Percentiles rank a stretch among this genome's conserved stretches.
Evolutionary conservation across 2,888 invertebrate genomes (phyloP).

Genomic region (Chaetogeoica ovagalla): DNA sequence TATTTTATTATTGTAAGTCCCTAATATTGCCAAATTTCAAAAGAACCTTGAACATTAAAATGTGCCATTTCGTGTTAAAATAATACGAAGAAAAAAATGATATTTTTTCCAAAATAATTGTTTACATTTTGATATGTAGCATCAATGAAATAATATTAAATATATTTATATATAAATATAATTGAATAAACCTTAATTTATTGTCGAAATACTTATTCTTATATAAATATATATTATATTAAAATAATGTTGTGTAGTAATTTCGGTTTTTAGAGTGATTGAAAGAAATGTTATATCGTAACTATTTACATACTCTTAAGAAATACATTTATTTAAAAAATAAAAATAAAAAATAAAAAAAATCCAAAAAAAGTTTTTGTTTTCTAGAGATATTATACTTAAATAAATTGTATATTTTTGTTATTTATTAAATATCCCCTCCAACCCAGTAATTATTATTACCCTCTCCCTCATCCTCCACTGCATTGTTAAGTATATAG

Average conservation of each 20-base stretch:
- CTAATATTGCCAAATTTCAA: slow-evolving; percentile 50
- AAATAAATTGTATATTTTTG: slow-evolving; percentile 53
- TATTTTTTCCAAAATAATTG: slow-evolving; percentile 50
- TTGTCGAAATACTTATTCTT: slow-evolving; percentile 48
- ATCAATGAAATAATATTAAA: slow-evolving; percentile 51
- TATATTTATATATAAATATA: slow-evolving; percentile 51
- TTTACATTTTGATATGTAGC: slow-evolving; percentile 53
- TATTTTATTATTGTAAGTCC: slow-evolving; percentile 52
- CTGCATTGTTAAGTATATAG: slow-evolving; percentile 52
- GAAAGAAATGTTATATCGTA: slow-evolving; percentile 51
- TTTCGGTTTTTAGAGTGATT: slow-evolving; percentile 53
- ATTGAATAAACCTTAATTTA: slow-evolving; percentile 46
- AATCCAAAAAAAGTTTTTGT: slow-evolving; percentile 43
- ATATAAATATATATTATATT: slow-evolving; percentile 49
- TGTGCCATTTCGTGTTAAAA: slow-evolving; percentile 50
- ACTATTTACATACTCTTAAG: slow-evolving; percentile 53
- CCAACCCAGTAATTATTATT: slow-evolving; percentile 20
- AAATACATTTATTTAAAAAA: background rate
- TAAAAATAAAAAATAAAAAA: slow-evolving; percentile 10
- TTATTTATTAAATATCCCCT: slow-evolving; percentile 51
- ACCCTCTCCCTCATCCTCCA: slow-evolving; percentile 14
- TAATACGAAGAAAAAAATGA: slow-evolving; percentile 24
- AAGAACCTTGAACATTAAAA: slow-evolving; percentile 47
- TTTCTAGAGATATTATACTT: slow-evolving; percentile 53
- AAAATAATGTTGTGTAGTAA: slow-evolving; percentile 52